Conservation (phyloP, 2,797 vertebrate species). For the Dallia pectoralis region DNA sequence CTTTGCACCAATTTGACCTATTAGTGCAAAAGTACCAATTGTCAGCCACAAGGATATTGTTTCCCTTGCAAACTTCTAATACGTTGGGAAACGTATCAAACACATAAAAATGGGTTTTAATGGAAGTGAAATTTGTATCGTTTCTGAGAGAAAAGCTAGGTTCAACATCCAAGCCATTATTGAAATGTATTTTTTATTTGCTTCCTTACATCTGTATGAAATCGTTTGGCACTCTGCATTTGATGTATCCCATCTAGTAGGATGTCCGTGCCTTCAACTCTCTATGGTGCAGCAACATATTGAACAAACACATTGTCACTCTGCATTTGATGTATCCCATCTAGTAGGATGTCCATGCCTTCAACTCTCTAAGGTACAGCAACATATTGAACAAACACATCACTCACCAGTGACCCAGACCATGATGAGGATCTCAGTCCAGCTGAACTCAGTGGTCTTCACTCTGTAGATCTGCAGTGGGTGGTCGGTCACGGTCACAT, state of each 20-base stretch:
- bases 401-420: constrained; percentile 85
- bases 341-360: too few relatives aligned
- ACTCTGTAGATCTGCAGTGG: constrained; percentile 87
- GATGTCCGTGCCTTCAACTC: neutral
- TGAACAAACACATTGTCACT: neutral
- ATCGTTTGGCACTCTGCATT: neutral
- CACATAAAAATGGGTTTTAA: too few relatives aligned
- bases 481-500: constrained; percentile 83
- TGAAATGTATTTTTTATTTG: neutral
- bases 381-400: neutral
- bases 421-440: constrained; percentile 89
- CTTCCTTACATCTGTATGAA: neutral
- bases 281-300: neutral
- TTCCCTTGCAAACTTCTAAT: too few relatives aligned
- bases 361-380: neutral
- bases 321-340: neutral
- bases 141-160: neutral
- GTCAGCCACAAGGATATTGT: too few relatives aligned
- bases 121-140: too few relatives aligned
- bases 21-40: too few relatives aligned
- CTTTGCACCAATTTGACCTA: too few relatives aligned
- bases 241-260: neutral
- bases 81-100: too few relatives aligned
- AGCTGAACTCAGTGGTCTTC: constrained; percentile 85
- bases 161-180: neutral